These are phyloP conservation scores for Gastrophysa polygoni DNA, from an alignment of 2,888 invertebrate species.

Conservation along the genomic window DNA sequence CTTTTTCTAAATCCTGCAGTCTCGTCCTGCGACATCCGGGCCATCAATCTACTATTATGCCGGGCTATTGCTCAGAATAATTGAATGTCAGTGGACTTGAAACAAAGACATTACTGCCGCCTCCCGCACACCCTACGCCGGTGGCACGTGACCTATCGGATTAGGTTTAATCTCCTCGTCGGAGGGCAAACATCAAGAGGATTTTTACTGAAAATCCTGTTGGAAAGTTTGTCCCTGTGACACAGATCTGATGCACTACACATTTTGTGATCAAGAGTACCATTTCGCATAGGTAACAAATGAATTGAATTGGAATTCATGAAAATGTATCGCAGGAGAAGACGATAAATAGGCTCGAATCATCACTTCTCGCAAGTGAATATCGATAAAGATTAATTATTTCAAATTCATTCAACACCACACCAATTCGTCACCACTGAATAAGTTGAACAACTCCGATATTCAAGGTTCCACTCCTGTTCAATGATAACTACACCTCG, in stretches of 20 bases:
- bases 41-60: constrained; percentile 57
- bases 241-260: background rate
- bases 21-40: constrained; percentile 23
- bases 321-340: no score
- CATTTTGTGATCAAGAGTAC: background rate
- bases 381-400: no score
- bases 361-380: no score
- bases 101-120: constrained; percentile 59
- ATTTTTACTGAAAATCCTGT: constrained; percentile 5
- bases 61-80: constrained; percentile 59
- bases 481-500: no score
- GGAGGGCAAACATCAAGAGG: constrained; percentile 27
- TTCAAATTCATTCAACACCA: no score
- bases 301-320: no score
- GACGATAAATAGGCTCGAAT: no score
- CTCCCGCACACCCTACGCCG: constrained; percentile 50
- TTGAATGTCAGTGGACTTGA: constrained; percentile 60
- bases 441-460: no score
- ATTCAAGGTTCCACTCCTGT: no score
- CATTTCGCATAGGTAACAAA: no score
- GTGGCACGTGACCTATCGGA: constrained; percentile 54
- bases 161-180: constrained; percentile 44
- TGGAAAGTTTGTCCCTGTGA: background rate
- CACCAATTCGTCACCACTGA: no score
- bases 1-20: constrained; percentile 10